Conservation (phyloP, 1,140 invertebrate genomes). For the Carcinoscorpius rotundicauda region DNA sequence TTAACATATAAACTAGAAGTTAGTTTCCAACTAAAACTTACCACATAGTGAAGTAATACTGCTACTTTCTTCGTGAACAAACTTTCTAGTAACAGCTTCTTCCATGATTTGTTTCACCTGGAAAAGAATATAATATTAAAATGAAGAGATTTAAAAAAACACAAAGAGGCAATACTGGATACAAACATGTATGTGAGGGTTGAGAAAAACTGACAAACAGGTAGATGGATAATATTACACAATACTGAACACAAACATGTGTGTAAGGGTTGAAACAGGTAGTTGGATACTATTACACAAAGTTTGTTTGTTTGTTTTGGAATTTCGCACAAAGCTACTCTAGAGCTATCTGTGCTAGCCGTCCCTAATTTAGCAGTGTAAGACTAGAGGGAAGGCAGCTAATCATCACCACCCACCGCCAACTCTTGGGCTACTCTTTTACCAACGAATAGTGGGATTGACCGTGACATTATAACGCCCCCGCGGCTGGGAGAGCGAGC, state of each 20-base stretch:
- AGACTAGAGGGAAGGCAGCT: too few relatives aligned
- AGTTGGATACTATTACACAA: neutral
- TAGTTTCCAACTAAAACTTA: slow-evolving; percentile 29
- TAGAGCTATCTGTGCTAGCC: too few relatives aligned
- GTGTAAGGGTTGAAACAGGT: neutral
- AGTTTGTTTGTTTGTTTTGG: too few relatives aligned
- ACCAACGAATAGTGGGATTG: too few relatives aligned
- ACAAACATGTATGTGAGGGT: neutral
- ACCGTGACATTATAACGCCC: too few relatives aligned
- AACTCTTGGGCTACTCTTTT: too few relatives aligned
- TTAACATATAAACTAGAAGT: neutral
- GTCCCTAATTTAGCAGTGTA: too few relatives aligned
- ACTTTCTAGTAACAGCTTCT: slow-evolving; percentile 82
- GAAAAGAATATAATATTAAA: slow-evolving; percentile 18
- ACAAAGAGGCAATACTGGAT: neutral
- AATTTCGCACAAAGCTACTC: too few relatives aligned
- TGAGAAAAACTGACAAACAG: neutral
- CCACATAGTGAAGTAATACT: slow-evolving; percentile 74
- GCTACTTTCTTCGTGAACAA: slow-evolving; percentile 81
- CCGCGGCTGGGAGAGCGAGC: too few relatives aligned
- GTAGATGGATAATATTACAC: neutral
- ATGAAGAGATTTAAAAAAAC: neutral
- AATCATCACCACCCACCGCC: too few relatives aligned
- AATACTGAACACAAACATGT: neutral
- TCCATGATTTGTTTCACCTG: slow-evolving; percentile 86